Evolutionary conservation across 2,797 vertebrate genomes (phyloP), one percentile per base, ranked within the genome.

Genomic region (Dendrocincla fuliginosa): DNA sequence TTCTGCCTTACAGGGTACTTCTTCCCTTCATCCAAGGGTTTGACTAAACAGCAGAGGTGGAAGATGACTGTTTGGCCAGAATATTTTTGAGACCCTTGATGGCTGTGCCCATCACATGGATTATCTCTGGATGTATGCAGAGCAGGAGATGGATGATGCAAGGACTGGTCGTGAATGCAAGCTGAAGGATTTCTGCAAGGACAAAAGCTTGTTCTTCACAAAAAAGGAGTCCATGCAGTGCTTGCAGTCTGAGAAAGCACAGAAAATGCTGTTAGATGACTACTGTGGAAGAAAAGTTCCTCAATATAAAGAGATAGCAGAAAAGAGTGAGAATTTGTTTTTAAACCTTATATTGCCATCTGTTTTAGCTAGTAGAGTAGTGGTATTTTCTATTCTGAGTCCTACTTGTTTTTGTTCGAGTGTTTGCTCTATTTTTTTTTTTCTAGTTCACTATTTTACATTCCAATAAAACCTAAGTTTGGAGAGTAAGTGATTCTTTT

Each of bases 111-210:
- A 7, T 41, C 4, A 4, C 28, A 10, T 7, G 25, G 15, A 7
- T 69, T 42, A 20, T 23, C 32, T 69, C 59, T 57, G 63, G 30
- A 39, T 20, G 39, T 18, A 13, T 46, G 35, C 17, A 74, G 19
- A 81, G 16, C 9, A 52, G 19, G 32, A 71, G 25, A 60, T 33
- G 9, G 28, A 39, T 64, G 30, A 32, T 35, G 11, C 8, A 63
- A 75, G 19, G 10, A 52, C 7, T 2, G 0, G 4, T 74, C 24
- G 61, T 1, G 3, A 74, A 11, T 0, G 0, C 25, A 75, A 13
- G 4, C 7, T 78, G 33, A 12, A 87, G 6, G 25, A 75, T 41
- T 79, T 49, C 32, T 37, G 23, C 7, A 78, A 49, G 65, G 24
- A 47, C 1, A 3, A 70, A 85, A 78, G 2, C 4, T 7, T 8